Conservation (phyloP, 2,797 vertebrate genomes). For the Enteromius trimaculatus region DNA sequence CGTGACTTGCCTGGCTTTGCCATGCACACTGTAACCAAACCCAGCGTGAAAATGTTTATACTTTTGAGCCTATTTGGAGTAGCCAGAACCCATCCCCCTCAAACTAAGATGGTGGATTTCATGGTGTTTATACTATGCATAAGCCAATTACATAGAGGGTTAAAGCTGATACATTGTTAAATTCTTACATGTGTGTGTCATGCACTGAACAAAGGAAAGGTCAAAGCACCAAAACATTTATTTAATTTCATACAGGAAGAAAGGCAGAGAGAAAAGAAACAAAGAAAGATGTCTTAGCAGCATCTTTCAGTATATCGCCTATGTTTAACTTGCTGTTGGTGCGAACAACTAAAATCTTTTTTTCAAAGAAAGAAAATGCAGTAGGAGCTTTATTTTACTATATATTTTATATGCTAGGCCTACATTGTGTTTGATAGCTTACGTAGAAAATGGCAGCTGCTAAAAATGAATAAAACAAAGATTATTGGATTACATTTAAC, state of each 20-base stretch:
- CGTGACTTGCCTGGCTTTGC: conserved; percentile 76
- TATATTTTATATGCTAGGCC: background rate
- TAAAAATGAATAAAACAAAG: too few species aligned
- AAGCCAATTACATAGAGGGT: conserved; percentile 79
- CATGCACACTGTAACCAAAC: conserved; percentile 75
- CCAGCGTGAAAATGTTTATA: conserved; percentile 80
- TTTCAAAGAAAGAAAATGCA: background rate
- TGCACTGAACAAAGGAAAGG: conserved; percentile 71
- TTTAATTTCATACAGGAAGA: conserved; percentile 48
- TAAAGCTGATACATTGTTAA: conserved; percentile 64
- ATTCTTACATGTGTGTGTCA: conserved; percentile 67
- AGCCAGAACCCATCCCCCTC: conserved; percentile 71
- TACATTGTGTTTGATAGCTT: too few species aligned
- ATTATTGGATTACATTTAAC: too few species aligned
- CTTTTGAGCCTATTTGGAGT: conserved; percentile 76
- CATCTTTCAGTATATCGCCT: too few species aligned
- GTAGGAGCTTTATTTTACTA: background rate
- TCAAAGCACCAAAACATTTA: conserved; percentile 79
- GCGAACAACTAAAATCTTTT: too few species aligned
- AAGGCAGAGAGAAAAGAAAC: conserved; percentile 15
- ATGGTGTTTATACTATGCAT: conserved; percentile 81
- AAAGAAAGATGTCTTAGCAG: background rate
- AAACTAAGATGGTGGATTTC: conserved; percentile 77
- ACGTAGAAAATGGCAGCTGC: too few species aligned
- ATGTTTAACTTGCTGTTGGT: too few species aligned